These are phyloP conservation scores for Lathamus discolor DNA, from an alignment of 2,113 vertebrate genomes.

Conservation along the genomic window DNA sequence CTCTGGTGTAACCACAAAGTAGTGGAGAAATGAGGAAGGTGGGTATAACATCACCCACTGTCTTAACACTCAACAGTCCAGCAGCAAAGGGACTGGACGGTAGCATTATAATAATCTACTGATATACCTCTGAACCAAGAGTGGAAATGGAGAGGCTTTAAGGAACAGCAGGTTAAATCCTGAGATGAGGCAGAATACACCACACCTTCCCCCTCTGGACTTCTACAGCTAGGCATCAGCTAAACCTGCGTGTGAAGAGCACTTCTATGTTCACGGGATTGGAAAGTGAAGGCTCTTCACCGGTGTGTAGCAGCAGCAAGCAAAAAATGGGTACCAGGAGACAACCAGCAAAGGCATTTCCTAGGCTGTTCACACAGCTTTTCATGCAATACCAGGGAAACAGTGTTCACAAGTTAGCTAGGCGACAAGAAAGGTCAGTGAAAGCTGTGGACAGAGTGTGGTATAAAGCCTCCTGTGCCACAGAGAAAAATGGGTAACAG, in stretches of 20 bases:
- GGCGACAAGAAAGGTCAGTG: not conserved
- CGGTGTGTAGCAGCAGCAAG: fast-evolving
- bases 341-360: not conserved
- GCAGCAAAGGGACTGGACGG: not conserved
- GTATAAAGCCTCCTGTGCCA: not conserved
- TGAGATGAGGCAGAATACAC: not conserved
- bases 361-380: not conserved
- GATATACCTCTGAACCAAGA: not conserved
- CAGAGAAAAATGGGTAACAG: not conserved
- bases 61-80: not conserved
- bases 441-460: not conserved
- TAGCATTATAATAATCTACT: not conserved
- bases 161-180: not conserved
- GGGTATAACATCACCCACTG: not conserved
- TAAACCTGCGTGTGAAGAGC: not conserved
- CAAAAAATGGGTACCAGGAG: not conserved
- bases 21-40: not conserved
- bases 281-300: not conserved
- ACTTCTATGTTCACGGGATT: not conserved
- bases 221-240: not conserved
- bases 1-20: not conserved
- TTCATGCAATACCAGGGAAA: not conserved
- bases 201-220: not conserved
- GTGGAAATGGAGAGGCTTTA: not conserved
- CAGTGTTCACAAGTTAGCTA: not conserved